phyloP scores from a whole-genome alignment of 2,888 invertebrate genomes.

The Pristionchus mayeri region DNA sequence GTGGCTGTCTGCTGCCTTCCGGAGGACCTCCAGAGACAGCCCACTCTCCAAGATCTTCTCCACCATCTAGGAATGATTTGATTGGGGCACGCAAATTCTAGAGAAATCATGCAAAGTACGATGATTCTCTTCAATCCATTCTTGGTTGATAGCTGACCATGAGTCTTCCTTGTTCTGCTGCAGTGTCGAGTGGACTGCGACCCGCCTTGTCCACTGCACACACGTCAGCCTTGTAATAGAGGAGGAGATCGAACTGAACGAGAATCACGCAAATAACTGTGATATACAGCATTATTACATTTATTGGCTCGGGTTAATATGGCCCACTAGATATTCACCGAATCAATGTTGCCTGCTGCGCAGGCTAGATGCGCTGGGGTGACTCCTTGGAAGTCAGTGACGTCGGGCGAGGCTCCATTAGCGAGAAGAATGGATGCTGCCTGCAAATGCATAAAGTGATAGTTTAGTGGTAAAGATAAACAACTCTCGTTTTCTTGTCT shows the following conservation, averaged over 20 bases:
- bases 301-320: no score
- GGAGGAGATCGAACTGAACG: slow-evolving; percentile 77
- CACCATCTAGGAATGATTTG: slow-evolving; percentile 55
- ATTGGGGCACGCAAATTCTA: not conserved
- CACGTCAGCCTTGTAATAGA: slow-evolving; percentile 78
- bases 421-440: slow-evolving; percentile 38
- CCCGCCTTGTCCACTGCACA: slow-evolving; percentile 77
- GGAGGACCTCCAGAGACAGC: slow-evolving; percentile 1
- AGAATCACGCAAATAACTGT: not conserved
- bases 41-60: slow-evolving; percentile 51
- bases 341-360: slow-evolving; percentile 62
- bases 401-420: slow-evolving; percentile 23
- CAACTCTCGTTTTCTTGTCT: slow-evolving; percentile 59
- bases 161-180: slow-evolving; percentile 79
- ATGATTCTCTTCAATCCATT: no score
- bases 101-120: no score
- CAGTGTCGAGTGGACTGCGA: slow-evolving; percentile 79
- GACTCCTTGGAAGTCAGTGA: slow-evolving; percentile 56
- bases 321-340: slow-evolving; percentile 52
- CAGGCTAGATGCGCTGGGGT: slow-evolving; percentile 63
- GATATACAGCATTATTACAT: no score
- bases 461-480: not conserved
- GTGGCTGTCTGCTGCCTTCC: slow-evolving; percentile 53
- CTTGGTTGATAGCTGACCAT: slow-evolving; percentile 56
- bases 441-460: not conserved